Percentiles rank a stretch among this genome's conserved stretches.
Evolutionary conservation across 2,888 invertebrate species (phyloP).

Genomic region (Protonemura montana): DNA sequence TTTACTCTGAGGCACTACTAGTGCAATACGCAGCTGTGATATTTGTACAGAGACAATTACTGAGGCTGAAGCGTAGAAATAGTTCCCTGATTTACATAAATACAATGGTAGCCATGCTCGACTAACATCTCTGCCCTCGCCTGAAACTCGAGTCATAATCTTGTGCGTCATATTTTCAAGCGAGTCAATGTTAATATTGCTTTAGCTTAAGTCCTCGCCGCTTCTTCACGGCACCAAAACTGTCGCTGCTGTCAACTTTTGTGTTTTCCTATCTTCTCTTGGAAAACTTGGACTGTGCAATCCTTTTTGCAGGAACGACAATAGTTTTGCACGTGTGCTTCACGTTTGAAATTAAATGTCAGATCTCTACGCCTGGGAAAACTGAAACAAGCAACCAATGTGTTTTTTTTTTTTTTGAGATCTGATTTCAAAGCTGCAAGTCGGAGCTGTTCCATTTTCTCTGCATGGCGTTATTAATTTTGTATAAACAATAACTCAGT

Average conservation of each 20-base stretch:
- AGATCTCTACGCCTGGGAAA: neutral
- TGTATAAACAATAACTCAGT: neutral
- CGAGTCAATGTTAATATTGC: slow-evolving; percentile 30
- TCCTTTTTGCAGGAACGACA: neutral
- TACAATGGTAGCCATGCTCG: neutral
- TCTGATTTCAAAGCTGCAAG: neutral
- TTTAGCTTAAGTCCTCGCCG: slow-evolving; percentile 15
- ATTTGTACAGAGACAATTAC: slow-evolving; percentile 33
- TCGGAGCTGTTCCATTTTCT: neutral
- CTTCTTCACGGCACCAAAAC: neutral
- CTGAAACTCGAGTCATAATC: slow-evolving; percentile 27
- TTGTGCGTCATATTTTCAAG: neutral
- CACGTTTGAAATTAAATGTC: neutral
- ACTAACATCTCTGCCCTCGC: neutral
- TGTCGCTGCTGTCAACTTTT: neutral
- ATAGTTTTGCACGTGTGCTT: neutral
- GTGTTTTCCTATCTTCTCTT: neutral
- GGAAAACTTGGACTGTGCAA: neutral
- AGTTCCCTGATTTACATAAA: slow-evolving; percentile 39
- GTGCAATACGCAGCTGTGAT: neutral
- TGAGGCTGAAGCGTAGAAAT: neutral
- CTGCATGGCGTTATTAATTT: neutral
- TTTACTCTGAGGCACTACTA: neutral
- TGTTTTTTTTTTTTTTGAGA: neutral
- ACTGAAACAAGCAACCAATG: neutral